Evolutionary conservation across 2,888 invertebrate species (phyloP).

Genomic region (Panzeria rudis): DNA sequence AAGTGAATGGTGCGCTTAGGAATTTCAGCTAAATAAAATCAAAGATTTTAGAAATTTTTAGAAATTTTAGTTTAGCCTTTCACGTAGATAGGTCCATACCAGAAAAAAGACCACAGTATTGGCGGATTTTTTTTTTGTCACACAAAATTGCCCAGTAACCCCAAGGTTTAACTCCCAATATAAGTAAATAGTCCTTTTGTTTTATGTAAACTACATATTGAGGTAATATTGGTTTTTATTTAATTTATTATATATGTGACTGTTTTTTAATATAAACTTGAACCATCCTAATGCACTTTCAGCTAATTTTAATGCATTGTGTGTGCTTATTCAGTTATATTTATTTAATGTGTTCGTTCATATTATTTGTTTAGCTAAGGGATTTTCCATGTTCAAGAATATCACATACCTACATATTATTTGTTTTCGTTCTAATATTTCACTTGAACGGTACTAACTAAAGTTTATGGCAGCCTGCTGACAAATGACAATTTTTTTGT

Average conservation of each 20-base stretch:
- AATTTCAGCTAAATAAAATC: too few relatives aligned
- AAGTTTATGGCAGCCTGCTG: slow-evolving; percentile 36
- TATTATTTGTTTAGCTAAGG: slow-evolving; percentile 40
- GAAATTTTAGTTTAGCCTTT: too few relatives aligned
- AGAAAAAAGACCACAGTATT: too few relatives aligned
- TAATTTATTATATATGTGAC: not conserved
- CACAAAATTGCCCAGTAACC: too few relatives aligned
- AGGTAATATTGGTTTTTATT: not conserved
- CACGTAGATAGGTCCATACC: too few relatives aligned
- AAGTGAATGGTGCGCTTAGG: too few relatives aligned
- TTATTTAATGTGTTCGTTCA: slow-evolving; percentile 10
- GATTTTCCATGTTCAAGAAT: slow-evolving; percentile 20
- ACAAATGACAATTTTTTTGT: slow-evolving; percentile 60
- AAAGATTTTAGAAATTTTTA: too few relatives aligned
- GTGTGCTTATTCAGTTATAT: slow-evolving; percentile 6
- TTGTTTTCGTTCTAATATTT: slow-evolving; percentile 1
- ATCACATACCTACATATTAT: too few relatives aligned
- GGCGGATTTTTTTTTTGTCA: too few relatives aligned
- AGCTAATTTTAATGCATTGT: slow-evolving; percentile 19
- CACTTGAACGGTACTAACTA: slow-evolving; percentile 9
- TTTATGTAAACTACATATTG: not conserved
- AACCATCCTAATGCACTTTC: slow-evolving; percentile 4
- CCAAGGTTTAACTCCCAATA: too few relatives aligned
- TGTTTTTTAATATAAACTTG: not conserved
- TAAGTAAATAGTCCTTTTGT: not conserved